A percentile compares a stretch with the other conserved stretches of the same genome.
Evolutionary conservation across 2,888 invertebrate genomes (phyloP).

Genomic region (Hyposoter dolosus): DNA sequence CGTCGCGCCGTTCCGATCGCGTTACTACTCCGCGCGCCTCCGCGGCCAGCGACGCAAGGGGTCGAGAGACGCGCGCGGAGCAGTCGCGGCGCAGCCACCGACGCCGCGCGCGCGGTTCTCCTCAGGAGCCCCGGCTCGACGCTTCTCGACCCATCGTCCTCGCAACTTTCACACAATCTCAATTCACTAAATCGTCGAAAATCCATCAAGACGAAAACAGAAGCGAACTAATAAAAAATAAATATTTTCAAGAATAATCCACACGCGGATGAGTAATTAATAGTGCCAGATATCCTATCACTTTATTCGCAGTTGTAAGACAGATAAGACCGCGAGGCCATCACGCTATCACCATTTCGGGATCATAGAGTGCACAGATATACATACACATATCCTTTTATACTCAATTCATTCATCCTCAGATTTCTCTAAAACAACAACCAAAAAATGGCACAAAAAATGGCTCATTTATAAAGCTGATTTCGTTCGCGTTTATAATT

Average conservation of each 20-base stretch:
- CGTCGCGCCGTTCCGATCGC: slow-evolving; percentile 55
- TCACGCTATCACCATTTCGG: slow-evolving; percentile 11
- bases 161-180: slow-evolving; percentile 19
- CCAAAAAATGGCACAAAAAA: not conserved
- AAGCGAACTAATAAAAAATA: not conserved
- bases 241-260: not conserved
- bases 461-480: not conserved
- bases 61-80: slow-evolving; percentile 25
- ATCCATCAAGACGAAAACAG: not conserved
- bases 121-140: slow-evolving; percentile 53
- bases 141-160: slow-evolving; percentile 50
- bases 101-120: slow-evolving; percentile 56
- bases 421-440: slow-evolving; percentile 1
- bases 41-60: slow-evolving; percentile 38
- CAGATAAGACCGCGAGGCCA: slow-evolving; percentile 7
- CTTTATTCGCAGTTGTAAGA: slow-evolving; percentile 21
- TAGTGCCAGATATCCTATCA: slow-evolving; percentile 11
- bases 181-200: not conserved
- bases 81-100: slow-evolving; percentile 59
- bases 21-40: slow-evolving; percentile 52
- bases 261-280: slow-evolving; percentile 10
- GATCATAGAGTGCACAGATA: slow-evolving; percentile 29
- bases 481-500: not conserved
- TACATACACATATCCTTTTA: not conserved
- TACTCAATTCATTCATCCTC: slow-evolving; percentile 48